Evolutionary conservation across 2,888 invertebrate genomes (phyloP).

Genomic region (Amiota mariae): DNA sequence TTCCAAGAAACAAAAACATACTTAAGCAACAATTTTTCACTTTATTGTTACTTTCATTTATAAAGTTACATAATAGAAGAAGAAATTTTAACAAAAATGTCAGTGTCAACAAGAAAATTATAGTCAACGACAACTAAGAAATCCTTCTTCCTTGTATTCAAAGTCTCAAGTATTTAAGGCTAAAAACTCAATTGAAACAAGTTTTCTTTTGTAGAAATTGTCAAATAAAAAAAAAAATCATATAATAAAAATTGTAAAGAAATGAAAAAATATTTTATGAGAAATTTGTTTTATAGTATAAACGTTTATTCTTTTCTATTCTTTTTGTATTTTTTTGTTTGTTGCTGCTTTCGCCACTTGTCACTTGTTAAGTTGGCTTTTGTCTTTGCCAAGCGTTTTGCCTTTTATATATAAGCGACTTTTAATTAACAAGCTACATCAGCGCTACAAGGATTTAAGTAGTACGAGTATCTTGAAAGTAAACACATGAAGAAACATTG

Average conservation of each 20-base stretch:
- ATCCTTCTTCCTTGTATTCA: no score
- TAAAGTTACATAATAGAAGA: no score
- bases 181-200: constrained; percentile 14
- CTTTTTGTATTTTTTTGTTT: constrained; percentile 36
- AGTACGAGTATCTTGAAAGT: constrained; percentile 41
- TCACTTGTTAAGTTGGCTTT: constrained; percentile 49
- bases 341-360: constrained; percentile 40
- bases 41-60: no score
- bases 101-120: constrained; percentile 13
- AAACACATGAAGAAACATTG: constrained; percentile 31
- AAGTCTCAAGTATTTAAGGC: constrained; percentile 11
- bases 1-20: no score
- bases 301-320: constrained; percentile 42
- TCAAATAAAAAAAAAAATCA: no score
- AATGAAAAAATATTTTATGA: no score
- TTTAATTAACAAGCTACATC: constrained; percentile 64
- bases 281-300: no score
- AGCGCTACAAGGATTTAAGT: constrained; percentile 55
- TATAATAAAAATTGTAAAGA: no score
- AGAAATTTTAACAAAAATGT: not conserved
- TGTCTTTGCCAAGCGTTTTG: constrained; percentile 31
- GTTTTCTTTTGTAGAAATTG: constrained; percentile 9
- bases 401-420: constrained; percentile 55
- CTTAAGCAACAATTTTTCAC: no score
- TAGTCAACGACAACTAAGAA: no score